Percentiles rank a stretch among this genome's conserved stretches.
Conservation (phyloP, 2,113 vertebrate genomes). For the Ophiodon elongatus region DNA sequence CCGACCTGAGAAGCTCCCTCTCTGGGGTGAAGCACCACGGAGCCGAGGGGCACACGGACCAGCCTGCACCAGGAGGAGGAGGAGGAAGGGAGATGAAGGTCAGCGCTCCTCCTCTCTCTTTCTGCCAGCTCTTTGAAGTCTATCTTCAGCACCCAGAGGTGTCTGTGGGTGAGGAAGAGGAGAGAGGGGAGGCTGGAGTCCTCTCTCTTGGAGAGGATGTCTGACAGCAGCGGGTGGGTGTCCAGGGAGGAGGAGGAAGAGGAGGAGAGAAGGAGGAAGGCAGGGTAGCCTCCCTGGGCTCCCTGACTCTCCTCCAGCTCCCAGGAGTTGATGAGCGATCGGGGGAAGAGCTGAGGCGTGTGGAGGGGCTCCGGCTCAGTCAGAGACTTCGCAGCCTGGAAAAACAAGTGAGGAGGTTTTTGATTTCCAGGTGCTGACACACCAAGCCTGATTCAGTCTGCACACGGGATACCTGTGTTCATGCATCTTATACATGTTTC, state of each 20-base stretch:
- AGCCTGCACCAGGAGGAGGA: constrained; percentile 79
- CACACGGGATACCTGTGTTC: background rate
- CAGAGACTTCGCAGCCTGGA: constrained; percentile 32
- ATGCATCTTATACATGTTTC: background rate
- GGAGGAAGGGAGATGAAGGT: constrained; percentile 50
- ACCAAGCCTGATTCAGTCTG: background rate
- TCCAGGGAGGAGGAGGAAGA: constrained; percentile 19
- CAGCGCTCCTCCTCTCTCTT: constrained; percentile 70
- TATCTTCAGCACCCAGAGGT: constrained; percentile 90
- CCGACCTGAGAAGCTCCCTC: constrained; percentile 27
- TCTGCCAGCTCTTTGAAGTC: constrained; percentile 86
- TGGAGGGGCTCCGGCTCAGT: background rate
- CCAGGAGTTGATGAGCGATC: constrained; percentile 89
- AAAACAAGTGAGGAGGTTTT: background rate
- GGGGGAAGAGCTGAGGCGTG: constrained; percentile 85
- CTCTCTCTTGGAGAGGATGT: constrained; percentile 55
- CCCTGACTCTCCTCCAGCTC: constrained; percentile 87
- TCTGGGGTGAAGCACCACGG: constrained; percentile 86
- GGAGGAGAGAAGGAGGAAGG: constrained; percentile 77
- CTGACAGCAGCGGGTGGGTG: constrained; percentile 33
- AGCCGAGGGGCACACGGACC: constrained; percentile 88
- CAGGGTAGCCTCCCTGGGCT: constrained; percentile 88
- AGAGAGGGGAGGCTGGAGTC: constrained; percentile 84
- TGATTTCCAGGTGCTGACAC: background rate
- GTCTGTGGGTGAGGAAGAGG: constrained; percentile 90